Evolutionary conservation across 2,797 vertebrate genomes (phyloP), one percentile per base, ranked within the genome.

Genomic region (Notolabrus celidotus): DNA sequence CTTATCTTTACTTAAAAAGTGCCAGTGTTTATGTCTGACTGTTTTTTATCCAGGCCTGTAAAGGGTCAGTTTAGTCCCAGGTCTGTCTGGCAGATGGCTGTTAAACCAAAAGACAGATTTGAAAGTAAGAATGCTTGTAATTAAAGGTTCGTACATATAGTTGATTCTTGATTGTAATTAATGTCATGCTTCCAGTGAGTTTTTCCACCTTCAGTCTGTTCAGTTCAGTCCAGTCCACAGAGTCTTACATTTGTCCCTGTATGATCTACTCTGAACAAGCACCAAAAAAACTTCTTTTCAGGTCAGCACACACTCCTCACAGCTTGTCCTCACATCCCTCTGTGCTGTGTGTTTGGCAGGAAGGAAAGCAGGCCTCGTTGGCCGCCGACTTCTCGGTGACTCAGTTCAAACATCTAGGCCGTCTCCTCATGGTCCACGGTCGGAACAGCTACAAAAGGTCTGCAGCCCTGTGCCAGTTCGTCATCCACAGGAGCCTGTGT

Each of bases 361-460:
- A 99, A 93, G 98, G 98, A 46, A 99, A 99, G 50, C 98, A 99
- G 92, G 98, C 98, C 0, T 98, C 97, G 0, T 82, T 99, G 84
- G 98, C 98, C 0, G 97, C 98, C 0, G 98, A 99, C 89, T 99
- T 99, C 95, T 99, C 98, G 0, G 93, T 99, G 94, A 98, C 97
- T 73, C 97, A 99, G 90, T 99, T 99, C 84, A 98, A 97, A 88
- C 97, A 99, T 77, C 91, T 99, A 19, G 97, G 98, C 50, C 94
- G 97, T 20, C 88, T 99, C 45, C 94, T 99, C n/a, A 99, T 99
- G 97, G 98, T 99, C 36, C 98, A 99, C 0, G 98, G 98, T 16
- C 93, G 98, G 22, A 99, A 99, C 94, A 99, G 98, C 91, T 99
- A 99, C 94, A 99, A 99, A 79, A 92, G 98, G 7, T 98, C 98